Base-by-base conservation (phyloP, 2,888 invertebrate genomes). In the Drosophila anomalata region DNA sequence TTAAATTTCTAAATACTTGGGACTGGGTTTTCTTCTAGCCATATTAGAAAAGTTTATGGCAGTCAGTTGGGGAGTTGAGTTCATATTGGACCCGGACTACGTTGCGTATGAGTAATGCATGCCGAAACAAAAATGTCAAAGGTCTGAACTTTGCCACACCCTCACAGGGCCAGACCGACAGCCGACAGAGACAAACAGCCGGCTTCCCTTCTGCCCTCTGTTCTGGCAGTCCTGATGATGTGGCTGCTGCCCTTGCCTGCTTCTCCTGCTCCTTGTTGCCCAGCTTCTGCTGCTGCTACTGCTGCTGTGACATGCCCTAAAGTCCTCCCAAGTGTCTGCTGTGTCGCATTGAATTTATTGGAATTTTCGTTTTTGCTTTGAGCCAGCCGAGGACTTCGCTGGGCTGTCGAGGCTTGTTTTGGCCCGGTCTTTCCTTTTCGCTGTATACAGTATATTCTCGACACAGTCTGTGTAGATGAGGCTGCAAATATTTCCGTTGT, bases 301-400 rank as follows among this genome's bases (percentile, higher is more conserved):
- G 47, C 53, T 80, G 58, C 87, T 87, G 68, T 87, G 87, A 85
- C 85, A 81, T 87, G 85, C 78, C 87, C 88, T 54, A 76, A 86
- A 84, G 84, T 80, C 84, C 77, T 84, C 85, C 88, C 84, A 87
- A 84, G 88, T 84, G 84, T 81, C 78, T 81, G 75, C 74, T 84
- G 82, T 84, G 84, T 88, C 84, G 84, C 88, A 88, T 87, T 87
- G 88, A 84, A 84, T 84, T 84, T 84, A 84, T 84, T 88, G 84
- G 88, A 81, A 88, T 87, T 84, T 84, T 81, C 79, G 83, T 83
- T 79, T 79, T 66, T 70, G 80, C 79, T 69, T 72, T 81, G 63
- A 54, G 68, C 65, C 68, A 61, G 68, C 52, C 66, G 62, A 75
- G 81, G 51, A 80, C 62, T 54, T 73, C 68, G 60, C 63, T 82